A percentile compares a stretch with the other conserved stretches of the same genome.
Evolutionary conservation across 2,797 vertebrate species (phyloP).

Genomic region (Glossophaga mutica): DNA sequence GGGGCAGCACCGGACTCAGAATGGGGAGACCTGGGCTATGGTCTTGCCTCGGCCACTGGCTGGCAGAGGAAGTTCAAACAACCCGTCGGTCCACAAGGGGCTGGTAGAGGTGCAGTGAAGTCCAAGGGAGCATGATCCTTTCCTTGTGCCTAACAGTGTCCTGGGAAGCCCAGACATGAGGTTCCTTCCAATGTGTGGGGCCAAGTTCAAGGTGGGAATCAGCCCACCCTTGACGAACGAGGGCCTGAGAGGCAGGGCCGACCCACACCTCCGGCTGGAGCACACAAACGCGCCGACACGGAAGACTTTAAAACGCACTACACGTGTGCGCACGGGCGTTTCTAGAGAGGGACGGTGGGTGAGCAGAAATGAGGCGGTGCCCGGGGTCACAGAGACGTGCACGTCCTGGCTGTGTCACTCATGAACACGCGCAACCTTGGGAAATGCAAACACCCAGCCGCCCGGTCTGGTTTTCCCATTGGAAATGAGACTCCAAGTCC

Average conservation of each 20-base stretch:
- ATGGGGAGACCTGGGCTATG: background rate
- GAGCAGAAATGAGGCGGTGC: too few relatives aligned
- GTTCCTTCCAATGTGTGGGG: background rate
- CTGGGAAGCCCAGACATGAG: background rate
- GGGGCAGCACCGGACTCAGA: background rate
- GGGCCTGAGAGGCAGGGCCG: background rate
- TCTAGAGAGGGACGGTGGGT: background rate
- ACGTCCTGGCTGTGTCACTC: background rate
- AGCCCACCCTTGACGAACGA: background rate
- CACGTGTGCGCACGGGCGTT: fast-evolving
- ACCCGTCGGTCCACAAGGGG: background rate
- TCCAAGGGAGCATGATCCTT: background rate
- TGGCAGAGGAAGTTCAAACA: background rate
- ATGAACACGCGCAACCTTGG: background rate
- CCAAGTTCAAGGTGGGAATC: background rate
- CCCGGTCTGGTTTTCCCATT: background rate
- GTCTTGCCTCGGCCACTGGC: background rate
- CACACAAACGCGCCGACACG: background rate
- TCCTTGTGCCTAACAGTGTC: background rate
- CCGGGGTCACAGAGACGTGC: background rate
- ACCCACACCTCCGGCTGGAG: background rate
- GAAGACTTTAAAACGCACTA: background rate
- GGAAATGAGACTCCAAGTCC: background rate
- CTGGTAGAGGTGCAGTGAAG: background rate
- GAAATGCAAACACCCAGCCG: background rate